phyloP scores from a whole-genome alignment of 2,797 vertebrate species.

The Gallinago solitaria region DNA sequence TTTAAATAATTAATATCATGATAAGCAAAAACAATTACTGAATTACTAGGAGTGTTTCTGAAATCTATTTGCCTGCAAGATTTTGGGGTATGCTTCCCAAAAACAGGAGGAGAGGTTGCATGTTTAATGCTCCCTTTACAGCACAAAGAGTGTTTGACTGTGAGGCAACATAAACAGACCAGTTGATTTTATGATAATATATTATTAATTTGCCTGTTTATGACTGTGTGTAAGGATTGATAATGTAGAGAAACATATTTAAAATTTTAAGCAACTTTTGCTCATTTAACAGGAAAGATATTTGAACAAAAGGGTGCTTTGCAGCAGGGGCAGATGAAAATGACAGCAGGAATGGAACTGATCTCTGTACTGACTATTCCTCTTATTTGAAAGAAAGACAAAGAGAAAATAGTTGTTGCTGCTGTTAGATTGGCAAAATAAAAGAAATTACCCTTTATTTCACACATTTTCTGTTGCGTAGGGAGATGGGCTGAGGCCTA shows the following conservation, averaged over 20 bases:
- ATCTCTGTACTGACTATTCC: neutral
- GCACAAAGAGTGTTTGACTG: neutral
- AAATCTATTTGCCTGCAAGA: neutral
- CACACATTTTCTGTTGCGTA: neutral
- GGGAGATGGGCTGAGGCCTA: neutral
- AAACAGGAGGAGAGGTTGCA: rapidly evolving
- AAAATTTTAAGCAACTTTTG: neutral
- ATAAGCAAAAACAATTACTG: neutral
- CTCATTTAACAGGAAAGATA: neutral
- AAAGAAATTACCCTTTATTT: neutral
- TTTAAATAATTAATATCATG: neutral
- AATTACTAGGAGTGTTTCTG: neutral
- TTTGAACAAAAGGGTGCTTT: neutral
- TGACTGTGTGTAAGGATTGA: neutral
- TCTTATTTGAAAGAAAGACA: neutral
- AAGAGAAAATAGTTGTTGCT: neutral
- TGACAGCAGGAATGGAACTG: neutral
- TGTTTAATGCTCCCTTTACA: neutral
- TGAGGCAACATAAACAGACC: neutral
- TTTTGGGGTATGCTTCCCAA: neutral
- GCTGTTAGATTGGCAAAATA: neutral
- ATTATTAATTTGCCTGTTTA: neutral
- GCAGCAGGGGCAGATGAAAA: neutral
- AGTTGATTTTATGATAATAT: neutral
- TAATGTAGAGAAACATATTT: neutral